Percentiles rank a stretch among this genome's conserved stretches.
These are phyloP conservation scores for Naja naja DNA, from an alignment of 2,113 vertebrate species.

Conservation along the genomic window DNA sequence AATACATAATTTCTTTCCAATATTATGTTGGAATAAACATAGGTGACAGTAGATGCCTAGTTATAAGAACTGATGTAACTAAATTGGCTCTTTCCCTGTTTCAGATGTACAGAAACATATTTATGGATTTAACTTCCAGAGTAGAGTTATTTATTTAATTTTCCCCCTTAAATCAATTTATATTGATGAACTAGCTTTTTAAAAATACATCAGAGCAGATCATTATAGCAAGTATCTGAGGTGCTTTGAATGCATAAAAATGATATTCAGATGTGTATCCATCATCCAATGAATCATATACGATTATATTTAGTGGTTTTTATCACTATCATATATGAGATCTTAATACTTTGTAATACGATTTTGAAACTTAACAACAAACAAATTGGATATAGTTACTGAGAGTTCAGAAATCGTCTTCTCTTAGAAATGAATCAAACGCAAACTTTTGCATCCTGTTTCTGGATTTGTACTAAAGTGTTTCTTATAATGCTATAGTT, in stretches of 20 bases:
- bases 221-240: not conserved
- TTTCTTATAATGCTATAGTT: slow-evolving; percentile 24
- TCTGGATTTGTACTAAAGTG: slow-evolving; percentile 42
- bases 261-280: not conserved
- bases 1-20: not conserved
- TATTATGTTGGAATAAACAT: not conserved
- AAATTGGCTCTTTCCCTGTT: not conserved
- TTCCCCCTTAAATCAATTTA: not conserved
- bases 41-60: not conserved
- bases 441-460: slow-evolving; percentile 30
- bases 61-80: not conserved
- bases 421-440: slow-evolving; percentile 44
- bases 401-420: slow-evolving; percentile 40
- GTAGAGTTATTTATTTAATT: not conserved
- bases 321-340: not conserved
- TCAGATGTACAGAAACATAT: not conserved
- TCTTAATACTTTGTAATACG: not conserved
- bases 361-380: not conserved
- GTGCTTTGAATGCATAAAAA: not conserved
- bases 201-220: not conserved
- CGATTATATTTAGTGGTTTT: not conserved
- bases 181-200: not conserved
- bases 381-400: slow-evolving; percentile 33
- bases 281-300: not conserved
- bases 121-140: not conserved